These are phyloP conservation scores for Caenorhabditis brenneri DNA, from an alignment of 1,140 invertebrate genomes.

Conservation along the genomic window DNA sequence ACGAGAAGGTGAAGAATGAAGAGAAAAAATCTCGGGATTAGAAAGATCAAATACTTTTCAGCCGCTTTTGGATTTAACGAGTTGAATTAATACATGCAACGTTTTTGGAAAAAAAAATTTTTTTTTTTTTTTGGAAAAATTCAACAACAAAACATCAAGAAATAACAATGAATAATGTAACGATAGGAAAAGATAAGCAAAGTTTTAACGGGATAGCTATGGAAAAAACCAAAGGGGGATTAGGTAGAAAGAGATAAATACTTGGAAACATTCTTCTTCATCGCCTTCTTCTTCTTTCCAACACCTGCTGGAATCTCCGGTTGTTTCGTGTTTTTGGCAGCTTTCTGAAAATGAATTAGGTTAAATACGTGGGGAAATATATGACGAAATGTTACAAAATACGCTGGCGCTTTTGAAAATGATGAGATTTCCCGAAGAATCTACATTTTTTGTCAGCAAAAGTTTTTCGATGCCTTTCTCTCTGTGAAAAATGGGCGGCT, in stretches of 20 bases:
- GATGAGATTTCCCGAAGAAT: background rate
- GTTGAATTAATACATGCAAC: no score
- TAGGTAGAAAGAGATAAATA: constrained; percentile 45
- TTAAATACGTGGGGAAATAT: background rate
- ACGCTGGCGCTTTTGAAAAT: background rate
- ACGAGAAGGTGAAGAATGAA: background rate
- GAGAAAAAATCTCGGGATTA: background rate
- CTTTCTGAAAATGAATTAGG: constrained; percentile 28
- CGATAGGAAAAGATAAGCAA: background rate
- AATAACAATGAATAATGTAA: background rate
- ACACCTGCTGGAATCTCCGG: constrained; percentile 21
- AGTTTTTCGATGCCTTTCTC: background rate
- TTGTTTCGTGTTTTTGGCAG: constrained; percentile 23
- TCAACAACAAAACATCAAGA: background rate
- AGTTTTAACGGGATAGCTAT: background rate
- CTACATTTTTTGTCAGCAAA: constrained; percentile 20
- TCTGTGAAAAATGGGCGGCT: background rate
- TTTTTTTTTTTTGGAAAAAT: background rate
- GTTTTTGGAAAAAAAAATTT: background rate
- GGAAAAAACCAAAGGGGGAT: background rate
- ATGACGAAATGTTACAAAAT: constrained; percentile 11
- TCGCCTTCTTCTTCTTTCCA: constrained; percentile 44
- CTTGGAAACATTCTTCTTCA: constrained; percentile 50
- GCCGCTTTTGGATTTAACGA: no score
- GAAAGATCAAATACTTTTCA: no score